Evolutionary conservation across 2,888 invertebrate species (phyloP), one percentile per base, ranked within the genome.

Genomic region (Conistra vaccinii): DNA sequence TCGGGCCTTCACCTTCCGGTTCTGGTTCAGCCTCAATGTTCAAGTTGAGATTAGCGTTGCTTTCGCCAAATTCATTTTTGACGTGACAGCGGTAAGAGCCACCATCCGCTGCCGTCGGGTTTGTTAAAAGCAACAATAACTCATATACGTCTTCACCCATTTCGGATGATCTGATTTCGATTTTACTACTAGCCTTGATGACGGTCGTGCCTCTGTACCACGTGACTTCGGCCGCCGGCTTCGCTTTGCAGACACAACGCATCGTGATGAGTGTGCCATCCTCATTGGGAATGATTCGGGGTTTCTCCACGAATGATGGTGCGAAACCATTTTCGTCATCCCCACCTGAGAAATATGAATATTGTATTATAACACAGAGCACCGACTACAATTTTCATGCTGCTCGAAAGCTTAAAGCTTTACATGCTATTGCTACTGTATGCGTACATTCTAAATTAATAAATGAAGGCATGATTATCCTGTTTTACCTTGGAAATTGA

Each of bases 1-100:
- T 98, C 74, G 99, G 99, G 48, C 99, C 99, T 91, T 99, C 98
- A 66, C 99, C 99, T 96, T 98, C 98, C 1, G 98, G 98, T 95
- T 99, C 98, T n/a, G 98, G 98, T 95, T 98, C 98, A 90, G 99
- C 99, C 97, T 99, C 99, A 93, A 99, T 99, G 94, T 99, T 99
- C 76, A 99, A 97, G 91, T 99, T 99, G 71, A 99, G 97, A 94
- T 99, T 99, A 81, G 99, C 99, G 94, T 99, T 99, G 90, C 99
- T 98, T 97, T 99, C 99, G 81, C 99, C 99, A 93, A 97, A 98
- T 95, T 99, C 98, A 93, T 99, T 99, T 95, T 98, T 98, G 80
- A 99, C 99, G 94, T 99, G 98, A 95, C 99, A 99, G 92, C 99
- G 98, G 92, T 97, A 97, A 92, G 96, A 94, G 91, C 96, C 96